Evolutionary conservation across 2,888 invertebrate genomes (phyloP), one percentile per base, ranked within the genome.

Genomic region (Drosophila pseudotalamancana): DNA sequence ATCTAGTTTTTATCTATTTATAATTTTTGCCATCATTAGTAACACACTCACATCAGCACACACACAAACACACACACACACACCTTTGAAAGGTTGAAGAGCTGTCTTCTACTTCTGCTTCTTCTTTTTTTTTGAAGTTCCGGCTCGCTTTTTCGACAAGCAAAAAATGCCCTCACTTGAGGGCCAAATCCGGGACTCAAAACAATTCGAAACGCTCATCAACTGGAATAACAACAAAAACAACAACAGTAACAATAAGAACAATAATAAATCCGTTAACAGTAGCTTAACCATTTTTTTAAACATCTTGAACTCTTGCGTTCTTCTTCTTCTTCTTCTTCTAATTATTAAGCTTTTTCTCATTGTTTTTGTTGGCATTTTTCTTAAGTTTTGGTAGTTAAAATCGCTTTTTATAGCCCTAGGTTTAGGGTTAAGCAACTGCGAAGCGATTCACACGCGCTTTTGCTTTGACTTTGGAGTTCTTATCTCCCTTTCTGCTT

Each of bases 111-210:
- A 16, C 25, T 31, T 48, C 23, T 46, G 6, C 4, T 25, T 37
- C 23, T 27, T 46, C 5, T 14, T 29, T 32, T 25, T 29, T 35
- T 48, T 53, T 55, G 27, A 64, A 85, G 81, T 81, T 81, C 81
- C 81, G 81, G 85, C 82, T 81, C 77, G 82, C 63, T 63, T 67
- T 34, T 31, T 54, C 35, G 51, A 51, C 45, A 43, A 50, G 39
- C 14, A 34, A 35, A 45, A 74, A 71, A 63, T 79, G 84, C 75
- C 65, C 80, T 74, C 77, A 79, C 79, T 80, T 42, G 75, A 77
- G 84, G 81, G 72, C 84, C 49, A 39, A 60, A 64, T 37, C 32
- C 46, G 27, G 39, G 53, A 29, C 57, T 59, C 18, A 65, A 55
- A 66, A 67, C 62, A 71, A 57, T 62, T 71, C 59, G 63, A 72